Percentiles rank a stretch among this genome's conserved stretches.
Evolutionary conservation across 2,888 invertebrate species (phyloP).

Genomic region (Campoletis raptor): DNA sequence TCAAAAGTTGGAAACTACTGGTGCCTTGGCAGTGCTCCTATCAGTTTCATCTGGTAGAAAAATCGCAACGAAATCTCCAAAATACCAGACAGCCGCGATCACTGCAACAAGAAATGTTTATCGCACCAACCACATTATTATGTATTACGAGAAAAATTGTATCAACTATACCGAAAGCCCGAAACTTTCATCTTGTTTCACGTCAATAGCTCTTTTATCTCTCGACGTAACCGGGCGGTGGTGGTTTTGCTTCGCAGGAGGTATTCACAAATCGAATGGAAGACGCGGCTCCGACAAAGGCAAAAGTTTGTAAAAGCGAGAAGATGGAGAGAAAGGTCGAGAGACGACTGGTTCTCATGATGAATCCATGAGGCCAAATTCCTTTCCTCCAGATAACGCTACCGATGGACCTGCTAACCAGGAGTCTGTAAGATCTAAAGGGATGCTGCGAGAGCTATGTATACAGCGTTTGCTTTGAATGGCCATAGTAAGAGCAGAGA

Average conservation of each 20-base stretch:
- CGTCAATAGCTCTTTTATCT: slow-evolving; percentile 13
- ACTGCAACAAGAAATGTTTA: background rate
- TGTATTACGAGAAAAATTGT: slow-evolving; percentile 10
- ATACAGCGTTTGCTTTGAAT: slow-evolving; percentile 38
- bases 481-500: slow-evolving; percentile 41
- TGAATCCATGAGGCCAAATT: slow-evolving; percentile 61
- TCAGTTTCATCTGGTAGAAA: slow-evolving; percentile 19
- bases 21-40: slow-evolving; percentile 23
- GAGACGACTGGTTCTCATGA: slow-evolving; percentile 25
- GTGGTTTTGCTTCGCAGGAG: slow-evolving; percentile 27
- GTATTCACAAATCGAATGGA: slow-evolving; percentile 38
- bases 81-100: slow-evolving; percentile 8
- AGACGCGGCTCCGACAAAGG: background rate
- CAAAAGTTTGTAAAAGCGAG: slow-evolving; percentile 17
- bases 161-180: background rate
- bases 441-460: slow-evolving; percentile 34
- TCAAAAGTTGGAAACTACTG: background rate
- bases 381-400: slow-evolving; percentile 54
- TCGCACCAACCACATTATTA: background rate
- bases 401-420: slow-evolving; percentile 8
- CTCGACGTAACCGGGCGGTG: background rate
- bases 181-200: slow-evolving; percentile 17
- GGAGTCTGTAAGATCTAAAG: slow-evolving; percentile 42
- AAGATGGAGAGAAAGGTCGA: background rate
- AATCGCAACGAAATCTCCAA: slow-evolving; percentile 1